These are phyloP conservation scores for Coptotermes formosanus DNA, from an alignment of 1,140 invertebrate species.

Conservation along the genomic window DNA sequence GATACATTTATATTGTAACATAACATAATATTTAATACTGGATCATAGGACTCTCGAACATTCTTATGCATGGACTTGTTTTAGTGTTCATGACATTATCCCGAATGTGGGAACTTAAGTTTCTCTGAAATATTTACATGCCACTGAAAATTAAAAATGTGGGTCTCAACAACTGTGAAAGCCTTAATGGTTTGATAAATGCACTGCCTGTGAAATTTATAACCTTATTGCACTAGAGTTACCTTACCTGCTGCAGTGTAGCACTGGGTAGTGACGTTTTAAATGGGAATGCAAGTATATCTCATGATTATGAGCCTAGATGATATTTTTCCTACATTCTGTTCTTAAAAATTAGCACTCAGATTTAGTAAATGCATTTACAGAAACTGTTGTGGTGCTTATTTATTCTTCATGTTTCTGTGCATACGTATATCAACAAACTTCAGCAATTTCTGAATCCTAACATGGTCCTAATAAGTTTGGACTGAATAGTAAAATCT, in stretches of 20 bases:
- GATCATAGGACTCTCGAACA: no score
- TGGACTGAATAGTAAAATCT: background rate
- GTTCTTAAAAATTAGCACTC: background rate
- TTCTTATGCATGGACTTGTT: no score
- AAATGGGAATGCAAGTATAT: background rate
- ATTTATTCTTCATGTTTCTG: background rate
- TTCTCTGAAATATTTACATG: no score
- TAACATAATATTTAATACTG: no score
- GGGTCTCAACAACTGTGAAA: no score
- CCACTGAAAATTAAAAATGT: no score
- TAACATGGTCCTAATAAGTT: background rate
- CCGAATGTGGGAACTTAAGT: no score
- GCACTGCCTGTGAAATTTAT: background rate
- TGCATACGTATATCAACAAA: background rate
- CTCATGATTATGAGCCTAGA: background rate
- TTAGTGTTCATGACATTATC: no score
- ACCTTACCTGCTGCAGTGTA: background rate
- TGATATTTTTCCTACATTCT: background rate
- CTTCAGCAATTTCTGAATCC: background rate
- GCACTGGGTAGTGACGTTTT: background rate
- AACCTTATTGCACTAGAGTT: background rate
- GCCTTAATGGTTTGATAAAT: background rate
- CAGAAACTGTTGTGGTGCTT: background rate
- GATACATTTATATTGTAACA: no score
- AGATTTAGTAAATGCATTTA: background rate